These are phyloP conservation scores for Aleiodes alternator DNA, from an alignment of 2,888 invertebrate species.

Conservation along the genomic window DNA sequence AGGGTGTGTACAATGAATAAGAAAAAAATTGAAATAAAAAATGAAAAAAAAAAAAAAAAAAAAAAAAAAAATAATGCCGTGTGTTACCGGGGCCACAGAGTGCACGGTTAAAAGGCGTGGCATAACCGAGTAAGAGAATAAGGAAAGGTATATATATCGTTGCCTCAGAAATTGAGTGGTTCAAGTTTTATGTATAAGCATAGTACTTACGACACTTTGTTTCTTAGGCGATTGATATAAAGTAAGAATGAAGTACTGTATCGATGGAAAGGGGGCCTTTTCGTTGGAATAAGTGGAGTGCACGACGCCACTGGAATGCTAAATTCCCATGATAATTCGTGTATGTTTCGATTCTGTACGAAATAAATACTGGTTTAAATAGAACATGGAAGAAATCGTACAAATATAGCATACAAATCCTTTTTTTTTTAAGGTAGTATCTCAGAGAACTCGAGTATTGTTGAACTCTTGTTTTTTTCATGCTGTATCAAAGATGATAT, in stretches of 20 bases:
- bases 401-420: too few relatives aligned
- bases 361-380: too few relatives aligned
- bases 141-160: conserved; percentile 68
- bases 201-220: too few relatives aligned
- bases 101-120: conserved; percentile 68
- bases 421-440: too few relatives aligned
- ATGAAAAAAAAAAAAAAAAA: too few relatives aligned
- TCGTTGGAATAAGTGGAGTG: conserved; percentile 45
- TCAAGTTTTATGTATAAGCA: too few relatives aligned
- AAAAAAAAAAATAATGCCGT: neutral
- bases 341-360: conserved; percentile 14
- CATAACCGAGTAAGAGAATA: conserved; percentile 64
- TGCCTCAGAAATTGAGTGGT: too few relatives aligned
- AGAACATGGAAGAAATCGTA: too few relatives aligned
- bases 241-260: conserved; percentile 57
- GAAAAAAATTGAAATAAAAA: neutral
- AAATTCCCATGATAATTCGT: conserved; percentile 67
- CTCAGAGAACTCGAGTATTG: too few relatives aligned
- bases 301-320: conserved; percentile 68
- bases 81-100: conserved; percentile 40
- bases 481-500: too few relatives aligned
- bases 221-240: conserved; percentile 45
- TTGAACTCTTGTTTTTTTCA: too few relatives aligned
- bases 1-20: conserved; percentile 48
- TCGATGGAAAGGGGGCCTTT: conserved; percentile 52